Evolutionary conservation across 2,888 invertebrate species (phyloP).

Genomic region (Pantelozetes paolii): DNA sequence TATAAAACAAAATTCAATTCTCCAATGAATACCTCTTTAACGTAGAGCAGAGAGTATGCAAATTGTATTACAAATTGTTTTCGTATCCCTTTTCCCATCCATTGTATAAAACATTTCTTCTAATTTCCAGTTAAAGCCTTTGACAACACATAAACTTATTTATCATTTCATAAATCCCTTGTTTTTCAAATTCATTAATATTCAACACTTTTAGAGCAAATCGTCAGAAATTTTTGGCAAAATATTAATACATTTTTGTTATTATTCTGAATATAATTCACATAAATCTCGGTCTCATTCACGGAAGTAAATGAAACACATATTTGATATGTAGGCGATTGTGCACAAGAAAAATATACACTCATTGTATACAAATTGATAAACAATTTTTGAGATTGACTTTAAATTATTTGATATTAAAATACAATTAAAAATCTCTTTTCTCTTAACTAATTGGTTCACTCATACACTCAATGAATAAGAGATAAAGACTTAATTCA

Average conservation of each 20-base stretch:
- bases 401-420: conserved; percentile 2
- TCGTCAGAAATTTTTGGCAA: not conserved
- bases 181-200: not conserved
- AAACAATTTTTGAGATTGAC: not conserved
- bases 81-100: not conserved
- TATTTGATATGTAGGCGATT: conserved; percentile 25
- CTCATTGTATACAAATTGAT: conserved; percentile 13
- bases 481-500: not conserved
- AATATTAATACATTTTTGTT: not conserved
- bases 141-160: not conserved
- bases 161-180: not conserved
- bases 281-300: not conserved
- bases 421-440: not conserved
- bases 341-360: too few relatives aligned
- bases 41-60: not conserved
- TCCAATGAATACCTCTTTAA: not conserved
- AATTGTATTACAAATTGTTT: conserved; percentile 23
- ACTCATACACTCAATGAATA: too few relatives aligned
- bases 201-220: not conserved
- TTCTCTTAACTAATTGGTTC: too few relatives aligned
- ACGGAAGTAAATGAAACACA: not conserved
- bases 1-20: not conserved
- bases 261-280: conserved; percentile 1
- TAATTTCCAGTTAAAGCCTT: not conserved
- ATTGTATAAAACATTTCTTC: not conserved